Evolutionary conservation across 2,888 invertebrate species (phyloP), one percentile per base, ranked within the genome.

Genomic region (Chrysina gloriosa): DNA sequence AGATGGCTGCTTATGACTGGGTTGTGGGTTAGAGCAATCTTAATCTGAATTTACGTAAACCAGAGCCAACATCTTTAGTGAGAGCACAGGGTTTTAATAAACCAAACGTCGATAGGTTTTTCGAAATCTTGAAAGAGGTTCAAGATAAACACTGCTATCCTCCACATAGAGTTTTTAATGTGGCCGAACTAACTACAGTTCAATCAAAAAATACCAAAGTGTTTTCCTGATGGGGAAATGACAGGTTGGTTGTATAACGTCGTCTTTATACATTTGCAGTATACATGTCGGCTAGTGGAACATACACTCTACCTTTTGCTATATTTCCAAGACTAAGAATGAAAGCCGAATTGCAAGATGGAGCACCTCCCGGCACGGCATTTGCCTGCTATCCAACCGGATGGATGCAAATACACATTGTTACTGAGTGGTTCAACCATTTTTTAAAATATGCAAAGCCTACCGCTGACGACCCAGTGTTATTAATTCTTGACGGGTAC

Each of bases 401-500:
- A 2, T 79, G 77, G 79, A 79, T 81, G 72, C 76, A 75, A 45
- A 47, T 71, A 16, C 77, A 80, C 3, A 72, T 79, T 39, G 80
- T 81, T 74, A 54, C 71, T 2, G 66, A 74, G 42, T 81, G 79
- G 79, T 80, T 83, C 69, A 71, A 78, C 50, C 79, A 84, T 74
- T 84, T 84, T 72, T 67, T 81, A 66, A 63, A 48, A 45, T 73
- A 75, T 58, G 70, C 73, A 31, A 73, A 73, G 67, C 73, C 78
- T 34, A 69, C 77, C 5, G 71, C 72, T 67, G 77, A 78, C 63
- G 72, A 64, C 77, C 65, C 78, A 23, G 77, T 77, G 7, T 67
- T 81, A 3, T 67, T 81, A 42, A 69, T 82, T 11, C 68, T 81
- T 11, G 80, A 83, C 73, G 79, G 79, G 2, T 80, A 82, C 47